These are phyloP conservation scores for human DNA, from an alignment of 2,113 vertebrate species.

Conservation along the genomic window DNA sequence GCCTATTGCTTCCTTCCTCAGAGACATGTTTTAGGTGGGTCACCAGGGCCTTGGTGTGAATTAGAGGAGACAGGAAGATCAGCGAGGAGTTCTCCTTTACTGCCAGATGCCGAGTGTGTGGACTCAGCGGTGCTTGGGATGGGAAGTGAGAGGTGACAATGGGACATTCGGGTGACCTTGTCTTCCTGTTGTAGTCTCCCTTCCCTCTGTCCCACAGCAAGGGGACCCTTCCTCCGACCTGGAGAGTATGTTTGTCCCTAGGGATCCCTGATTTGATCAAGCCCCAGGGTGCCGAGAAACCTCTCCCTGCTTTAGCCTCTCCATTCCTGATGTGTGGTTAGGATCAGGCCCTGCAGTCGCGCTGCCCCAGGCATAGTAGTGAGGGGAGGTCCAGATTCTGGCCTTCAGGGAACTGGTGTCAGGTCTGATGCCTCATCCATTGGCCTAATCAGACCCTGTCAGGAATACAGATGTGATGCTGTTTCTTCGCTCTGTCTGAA, in stretches of 20 bases:
- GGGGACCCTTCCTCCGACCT: not conserved
- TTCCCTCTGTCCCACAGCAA: not conserved
- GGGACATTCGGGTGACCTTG: not conserved
- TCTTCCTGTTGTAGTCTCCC: not conserved
- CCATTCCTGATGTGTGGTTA: not conserved
- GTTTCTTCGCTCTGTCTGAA: constrained; percentile 80
- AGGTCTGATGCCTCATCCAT: constrained; percentile 46
- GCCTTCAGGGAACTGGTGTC: not conserved
- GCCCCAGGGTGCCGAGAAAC: not conserved
- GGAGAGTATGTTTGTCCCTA: not conserved
- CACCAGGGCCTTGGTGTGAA: not conserved
- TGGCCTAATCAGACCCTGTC: constrained; percentile 60
- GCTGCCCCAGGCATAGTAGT: not conserved
- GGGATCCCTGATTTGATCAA: not conserved
- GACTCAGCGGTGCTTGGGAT: not conserved
- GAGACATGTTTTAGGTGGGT: not conserved
- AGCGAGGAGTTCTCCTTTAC: rapidly evolving
- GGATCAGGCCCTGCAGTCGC: not conserved
- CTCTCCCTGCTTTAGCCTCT: not conserved
- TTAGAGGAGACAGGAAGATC: not conserved
- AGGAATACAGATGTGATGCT: constrained; percentile 75
- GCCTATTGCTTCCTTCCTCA: not conserved
- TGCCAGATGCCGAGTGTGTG: not conserved
- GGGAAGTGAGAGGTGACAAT: not conserved
- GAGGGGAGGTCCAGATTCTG: not conserved